Conservation (phyloP, 2,113 vertebrate genomes). For the Epinephelus fuscoguttatus region DNA sequence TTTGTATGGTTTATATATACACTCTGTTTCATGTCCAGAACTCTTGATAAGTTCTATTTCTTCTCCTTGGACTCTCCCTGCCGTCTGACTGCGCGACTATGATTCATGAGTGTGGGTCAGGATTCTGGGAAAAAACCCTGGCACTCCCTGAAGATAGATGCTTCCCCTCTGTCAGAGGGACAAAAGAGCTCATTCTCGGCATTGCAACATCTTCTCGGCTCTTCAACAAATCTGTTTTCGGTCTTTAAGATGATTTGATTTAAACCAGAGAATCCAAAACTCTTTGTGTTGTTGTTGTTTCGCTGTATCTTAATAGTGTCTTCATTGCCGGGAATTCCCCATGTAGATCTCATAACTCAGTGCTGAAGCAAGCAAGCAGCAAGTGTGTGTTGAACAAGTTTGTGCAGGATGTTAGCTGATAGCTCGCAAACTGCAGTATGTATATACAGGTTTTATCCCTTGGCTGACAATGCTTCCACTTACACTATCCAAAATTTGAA, state of each 20-base stretch:
- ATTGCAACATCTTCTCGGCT: constrained; percentile 65
- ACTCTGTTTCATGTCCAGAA: constrained; percentile 13
- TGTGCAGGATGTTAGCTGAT: constrained; percentile 48
- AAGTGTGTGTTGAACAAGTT: constrained; percentile 41
- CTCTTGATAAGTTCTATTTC: constrained; percentile 49
- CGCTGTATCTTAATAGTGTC: constrained; percentile 40
- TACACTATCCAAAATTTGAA: constrained; percentile 14
- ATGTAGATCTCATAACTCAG: constrained; percentile 39
- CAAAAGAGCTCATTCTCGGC: constrained; percentile 65
- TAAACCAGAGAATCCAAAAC: constrained; percentile 52
- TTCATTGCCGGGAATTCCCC: constrained; percentile 54
- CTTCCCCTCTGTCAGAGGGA: constrained; percentile 63
- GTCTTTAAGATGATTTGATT: constrained; percentile 68
- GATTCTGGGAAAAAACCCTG: constrained; percentile 73
- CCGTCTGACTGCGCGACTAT: constrained; percentile 49
- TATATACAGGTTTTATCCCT: constrained; percentile 57
- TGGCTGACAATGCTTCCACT: constrained; percentile 38
- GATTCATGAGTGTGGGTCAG: constrained; percentile 71
- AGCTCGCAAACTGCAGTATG: constrained; percentile 34
- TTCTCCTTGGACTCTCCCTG: constrained; percentile 45
- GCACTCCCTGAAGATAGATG: constrained; percentile 74
- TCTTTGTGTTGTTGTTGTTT: constrained; percentile 56
- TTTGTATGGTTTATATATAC: constrained; percentile 10
- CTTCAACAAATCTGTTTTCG: constrained; percentile 64
- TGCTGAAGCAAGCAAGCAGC: constrained; percentile 38